Conservation (phyloP, 2,888 invertebrate species). For the Cerastis rubricosa region DNA sequence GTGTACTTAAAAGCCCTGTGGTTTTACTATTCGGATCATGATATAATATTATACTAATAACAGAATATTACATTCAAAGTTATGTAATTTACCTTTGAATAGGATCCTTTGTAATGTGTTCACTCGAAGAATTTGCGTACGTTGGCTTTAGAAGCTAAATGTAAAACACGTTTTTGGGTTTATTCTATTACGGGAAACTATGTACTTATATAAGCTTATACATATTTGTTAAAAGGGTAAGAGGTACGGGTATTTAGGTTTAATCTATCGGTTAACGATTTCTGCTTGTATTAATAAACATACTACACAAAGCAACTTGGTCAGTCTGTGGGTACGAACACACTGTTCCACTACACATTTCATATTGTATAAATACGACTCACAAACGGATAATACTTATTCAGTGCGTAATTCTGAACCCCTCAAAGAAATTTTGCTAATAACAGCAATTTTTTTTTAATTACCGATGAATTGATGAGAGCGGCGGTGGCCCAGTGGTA, state of each 20-base stretch:
- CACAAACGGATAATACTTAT: too few relatives aligned
- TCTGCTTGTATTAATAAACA: neutral
- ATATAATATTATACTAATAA: slow-evolving; percentile 13
- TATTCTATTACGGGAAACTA: slow-evolving; percentile 1
- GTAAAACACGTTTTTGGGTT: slow-evolving; percentile 20
- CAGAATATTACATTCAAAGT: slow-evolving; percentile 34
- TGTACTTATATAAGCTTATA: neutral
- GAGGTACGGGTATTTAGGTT: neutral
- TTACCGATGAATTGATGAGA: too few relatives aligned
- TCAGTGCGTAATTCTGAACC: too few relatives aligned
- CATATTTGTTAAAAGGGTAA: neutral
- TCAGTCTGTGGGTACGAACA: too few relatives aligned
- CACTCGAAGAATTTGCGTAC: neutral
- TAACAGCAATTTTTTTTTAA: too few relatives aligned
- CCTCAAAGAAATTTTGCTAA: too few relatives aligned
- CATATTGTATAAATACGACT: neutral
- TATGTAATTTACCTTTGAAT: slow-evolving; percentile 35
- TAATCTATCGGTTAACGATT: neutral
- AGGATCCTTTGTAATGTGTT: slow-evolving; percentile 41
- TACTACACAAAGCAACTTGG: too few relatives aligned
- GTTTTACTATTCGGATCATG: neutral
- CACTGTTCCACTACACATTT: too few relatives aligned
- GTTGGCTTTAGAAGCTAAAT: slow-evolving; percentile 28
- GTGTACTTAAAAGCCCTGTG: neutral
- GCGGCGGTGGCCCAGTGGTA: too few relatives aligned